phyloP scores from a whole-genome alignment of 1,140 invertebrate genomes.

The Heliconius melpomene region DNA sequence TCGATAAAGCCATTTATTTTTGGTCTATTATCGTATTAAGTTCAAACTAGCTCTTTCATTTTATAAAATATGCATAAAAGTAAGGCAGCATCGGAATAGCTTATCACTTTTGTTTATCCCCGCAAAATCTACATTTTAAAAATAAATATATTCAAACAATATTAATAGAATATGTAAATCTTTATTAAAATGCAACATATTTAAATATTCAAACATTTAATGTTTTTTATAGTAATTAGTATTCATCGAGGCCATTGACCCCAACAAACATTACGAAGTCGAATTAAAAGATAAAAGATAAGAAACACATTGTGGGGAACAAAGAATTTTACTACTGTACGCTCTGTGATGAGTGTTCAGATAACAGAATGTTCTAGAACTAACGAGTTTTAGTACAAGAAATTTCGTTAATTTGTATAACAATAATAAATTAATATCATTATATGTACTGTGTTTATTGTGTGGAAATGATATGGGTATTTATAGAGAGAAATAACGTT shows the following conservation, averaged over 20 bases:
- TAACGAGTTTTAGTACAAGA: neutral
- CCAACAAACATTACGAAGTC: neutral
- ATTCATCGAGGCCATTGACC: neutral
- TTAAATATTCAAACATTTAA: neutral
- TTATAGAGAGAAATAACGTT: neutral
- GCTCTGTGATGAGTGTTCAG: neutral
- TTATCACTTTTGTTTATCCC: no score
- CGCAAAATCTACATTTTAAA: no score
- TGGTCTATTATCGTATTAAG: no score
- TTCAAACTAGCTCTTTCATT: no score
- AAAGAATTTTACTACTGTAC: conserved; percentile 8
- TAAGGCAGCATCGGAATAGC: no score
- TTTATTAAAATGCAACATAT: neutral
- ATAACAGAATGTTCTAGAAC: conserved; percentile 12
- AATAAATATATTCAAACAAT: no score
- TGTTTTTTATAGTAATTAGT: neutral
- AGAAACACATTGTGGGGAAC: conserved; percentile 6
- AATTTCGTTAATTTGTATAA: neutral
- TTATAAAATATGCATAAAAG: no score
- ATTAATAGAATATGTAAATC: neutral
- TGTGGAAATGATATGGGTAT: neutral
- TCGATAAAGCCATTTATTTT: no score
- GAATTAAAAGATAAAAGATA: conserved; percentile 15
- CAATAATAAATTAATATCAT: neutral
- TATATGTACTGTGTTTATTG: neutral